Evolutionary conservation across 2,797 vertebrate species (phyloP), one percentile per base, ranked within the genome.

Genomic region (Sebastolobus altivelis): DNA sequence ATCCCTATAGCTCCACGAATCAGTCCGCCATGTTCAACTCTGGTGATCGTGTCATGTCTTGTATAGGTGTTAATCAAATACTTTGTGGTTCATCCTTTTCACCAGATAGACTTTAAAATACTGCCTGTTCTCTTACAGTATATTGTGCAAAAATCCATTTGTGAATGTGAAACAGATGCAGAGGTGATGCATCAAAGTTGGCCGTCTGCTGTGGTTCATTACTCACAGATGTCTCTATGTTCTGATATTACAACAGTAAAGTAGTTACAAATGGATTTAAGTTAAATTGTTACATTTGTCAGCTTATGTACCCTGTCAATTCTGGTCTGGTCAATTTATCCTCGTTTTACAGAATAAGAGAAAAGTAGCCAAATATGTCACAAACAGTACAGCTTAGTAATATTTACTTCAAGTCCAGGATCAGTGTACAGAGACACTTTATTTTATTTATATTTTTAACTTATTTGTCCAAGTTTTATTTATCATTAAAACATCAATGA

Each of bases 161-260:
- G 29, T 61, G 13, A 80, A 81, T 79, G 55, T 66, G 65, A 87
- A 87, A 58, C 79, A 90, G 77, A 83, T 77, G 69, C 40, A 67
- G 20, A 49, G 72, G 49, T 38, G 69, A n/a, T 65, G 68, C 22
- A 31, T 75, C 13, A 38, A 52, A 70, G 59, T 33, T 65, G 55
- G n/a, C 83, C 62, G 11, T 7, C 22, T 35, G 33, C 72, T 77
- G 73, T 61, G 49, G 31, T 74, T 80, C 37, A 65, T 81, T 58
- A 71, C 54, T 14, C 33, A 43, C 66, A 86, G 49, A 78, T 77
- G 82, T 76, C 54, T 75, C 71, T 10, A n/a, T 87, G 69, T 43
- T 79, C 8, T 33, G 52, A 84, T 60, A 58, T 49, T 67, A 31
- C 2, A 72, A 61, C n/a, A 75, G n/a, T 37, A 29, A 77, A 72